Evolutionary conservation across 2,888 invertebrate species (phyloP).

Genomic region (Epiblema foenella): DNA sequence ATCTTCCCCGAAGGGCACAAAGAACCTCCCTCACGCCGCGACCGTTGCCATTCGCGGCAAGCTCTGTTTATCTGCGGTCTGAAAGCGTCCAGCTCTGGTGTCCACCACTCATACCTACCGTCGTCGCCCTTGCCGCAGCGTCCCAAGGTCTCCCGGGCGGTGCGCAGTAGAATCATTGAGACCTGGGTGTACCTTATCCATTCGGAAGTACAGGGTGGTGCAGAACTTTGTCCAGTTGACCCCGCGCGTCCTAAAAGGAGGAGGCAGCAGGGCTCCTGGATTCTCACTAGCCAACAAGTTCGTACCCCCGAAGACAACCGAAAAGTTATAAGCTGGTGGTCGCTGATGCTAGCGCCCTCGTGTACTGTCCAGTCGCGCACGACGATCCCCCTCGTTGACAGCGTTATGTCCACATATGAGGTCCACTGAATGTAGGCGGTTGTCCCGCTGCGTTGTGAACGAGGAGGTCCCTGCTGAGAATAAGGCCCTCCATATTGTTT

Average conservation of each 20-base stretch:
- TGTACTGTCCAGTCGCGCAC: conserved; percentile 37
- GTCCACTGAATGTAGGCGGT: conserved; percentile 41
- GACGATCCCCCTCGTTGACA: conserved; percentile 7
- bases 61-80: not conserved
- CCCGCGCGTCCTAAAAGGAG: not conserved
- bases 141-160: conserved; percentile 30
- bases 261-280: not conserved
- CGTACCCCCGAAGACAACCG: not conserved
- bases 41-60: conserved; percentile 43
- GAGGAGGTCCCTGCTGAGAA: conserved; percentile 23
- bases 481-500: conserved; percentile 44
- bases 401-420: conserved; percentile 42
- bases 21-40: not conserved
- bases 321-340: conserved; percentile 48
- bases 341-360: conserved; percentile 45
- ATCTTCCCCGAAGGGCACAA: conserved; percentile 16
- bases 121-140: not conserved
- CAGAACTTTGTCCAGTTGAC: too few relatives aligned
- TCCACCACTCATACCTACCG: conserved; percentile 47
- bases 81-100: conserved; percentile 21
- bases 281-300: not conserved
- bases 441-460: conserved; percentile 43
- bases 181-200: too few relatives aligned
- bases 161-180: too few relatives aligned
- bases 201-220: too few relatives aligned